Evolutionary conservation across 1,140 invertebrate genomes (phyloP), one percentile per base, ranked within the genome.

Genomic region (Lamellibrachia luymesi): DNA sequence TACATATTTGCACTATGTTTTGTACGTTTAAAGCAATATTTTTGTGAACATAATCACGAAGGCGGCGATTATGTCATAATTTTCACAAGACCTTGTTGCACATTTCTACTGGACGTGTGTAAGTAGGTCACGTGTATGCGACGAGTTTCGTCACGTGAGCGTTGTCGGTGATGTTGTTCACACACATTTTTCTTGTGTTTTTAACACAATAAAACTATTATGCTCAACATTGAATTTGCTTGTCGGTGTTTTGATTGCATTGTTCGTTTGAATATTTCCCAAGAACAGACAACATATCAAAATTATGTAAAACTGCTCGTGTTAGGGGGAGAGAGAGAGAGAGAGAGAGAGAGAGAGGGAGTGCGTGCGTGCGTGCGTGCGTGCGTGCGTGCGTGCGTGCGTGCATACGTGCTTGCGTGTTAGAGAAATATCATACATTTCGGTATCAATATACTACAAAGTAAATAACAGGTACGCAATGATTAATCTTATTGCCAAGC

Each of bases 1-100:
- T 80, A 80, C 64, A 80, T 80, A 80, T 80, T 80, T 80, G 64
- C 64, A 80, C 64, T 80, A 80, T 80, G 64, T 80, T 80, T 80
- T 80, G 4, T 80, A 80, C 64, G 38, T 80, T 80, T 80, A 80
- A 80, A 80, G 25, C 64, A 80, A 80, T 80, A 80, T 80, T 80
- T 56, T 80, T 80, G 64, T 80, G 64, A 80, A 80, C 13, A 80
- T 22, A 80, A 80, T 80, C 64, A 80, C 13, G 64, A 22, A 10
- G 64, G 25, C 64, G 13, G 25, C 64, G 64, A 80, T 80, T 10
- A 80, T 80, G 17, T 80, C 64, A 80, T 80, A 80, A 17, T 80
- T 80, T 10, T 17, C 64, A 80, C 64, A 22, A 22, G 64, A 80
- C 64, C 64, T 80, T 80, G 64, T 80, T 80, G 64, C 64, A 17